A percentile compares a stretch with the other conserved stretches of the same genome.
phyloP scores from a whole-genome alignment of 2,113 vertebrate genomes.

The Perca flavescens region DNA sequence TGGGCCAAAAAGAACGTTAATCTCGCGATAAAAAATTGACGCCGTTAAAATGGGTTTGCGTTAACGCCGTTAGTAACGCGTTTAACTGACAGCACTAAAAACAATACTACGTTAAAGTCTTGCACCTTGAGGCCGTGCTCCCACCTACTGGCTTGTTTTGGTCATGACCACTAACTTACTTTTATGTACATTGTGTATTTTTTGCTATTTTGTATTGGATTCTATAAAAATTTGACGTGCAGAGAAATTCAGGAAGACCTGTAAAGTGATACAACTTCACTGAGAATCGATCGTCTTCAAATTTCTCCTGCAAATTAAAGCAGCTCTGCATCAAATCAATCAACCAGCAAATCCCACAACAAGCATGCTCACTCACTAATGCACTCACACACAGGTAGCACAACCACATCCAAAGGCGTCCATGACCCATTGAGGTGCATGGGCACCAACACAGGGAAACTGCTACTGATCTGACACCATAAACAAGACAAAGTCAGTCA shows the following conservation, averaged over 20 bases:
- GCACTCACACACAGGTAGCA: neutral
- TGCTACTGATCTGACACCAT: neutral
- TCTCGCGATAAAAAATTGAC: too few relatives aligned
- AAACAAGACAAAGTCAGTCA: constrained; percentile 19
- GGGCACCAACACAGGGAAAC: neutral
- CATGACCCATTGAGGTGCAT: constrained; percentile 5
- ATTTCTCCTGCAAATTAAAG: neutral
- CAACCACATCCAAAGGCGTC: constrained; percentile 14
- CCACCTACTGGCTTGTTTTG: neutral
- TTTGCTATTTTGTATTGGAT: too few relatives aligned
- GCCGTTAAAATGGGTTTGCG: too few relatives aligned
- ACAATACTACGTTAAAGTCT: neutral
- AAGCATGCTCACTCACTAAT: neutral
- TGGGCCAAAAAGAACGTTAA: too few relatives aligned
- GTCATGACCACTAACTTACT: neutral
- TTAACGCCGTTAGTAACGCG: too few relatives aligned
- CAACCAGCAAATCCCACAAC: neutral
- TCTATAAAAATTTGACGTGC: too few relatives aligned
- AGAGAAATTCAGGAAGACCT: neutral
- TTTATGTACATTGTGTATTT: too few relatives aligned
- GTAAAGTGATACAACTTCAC: neutral
- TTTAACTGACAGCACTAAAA: too few relatives aligned
- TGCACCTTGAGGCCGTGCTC: neutral
- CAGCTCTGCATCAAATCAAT: constrained; percentile 24
- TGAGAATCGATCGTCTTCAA: constrained; percentile 9